Evolutionary conservation across 2,888 invertebrate genomes (phyloP).

Genomic region (Sphaeridia pumilis): DNA sequence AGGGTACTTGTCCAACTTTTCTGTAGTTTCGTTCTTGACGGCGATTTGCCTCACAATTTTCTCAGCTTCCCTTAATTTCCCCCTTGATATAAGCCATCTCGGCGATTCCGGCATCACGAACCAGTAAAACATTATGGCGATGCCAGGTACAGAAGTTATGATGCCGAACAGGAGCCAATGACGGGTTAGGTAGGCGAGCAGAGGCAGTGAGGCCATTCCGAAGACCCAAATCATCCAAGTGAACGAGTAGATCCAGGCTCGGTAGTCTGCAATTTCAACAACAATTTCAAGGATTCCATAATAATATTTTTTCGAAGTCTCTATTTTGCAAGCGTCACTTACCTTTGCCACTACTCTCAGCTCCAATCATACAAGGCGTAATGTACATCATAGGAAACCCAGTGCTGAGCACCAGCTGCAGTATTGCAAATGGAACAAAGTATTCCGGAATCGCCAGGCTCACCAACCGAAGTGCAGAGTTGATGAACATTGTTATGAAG

Average conservation of each 20-base stretch:
- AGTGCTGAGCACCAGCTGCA: slow-evolving; percentile 22
- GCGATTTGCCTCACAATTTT: slow-evolving; percentile 28
- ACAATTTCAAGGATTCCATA: neutral
- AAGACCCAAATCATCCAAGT: slow-evolving; percentile 30
- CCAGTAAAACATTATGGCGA: slow-evolving; percentile 29
- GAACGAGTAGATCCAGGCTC: slow-evolving; percentile 20
- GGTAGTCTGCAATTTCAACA: slow-evolving; percentile 14
- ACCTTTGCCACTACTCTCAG: slow-evolving; percentile 30
- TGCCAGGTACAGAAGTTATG: slow-evolving; percentile 35
- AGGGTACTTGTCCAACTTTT: slow-evolving; percentile 11
- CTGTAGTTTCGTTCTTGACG: slow-evolving; percentile 19
- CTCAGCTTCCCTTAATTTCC: slow-evolving; percentile 23
- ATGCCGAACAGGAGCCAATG: slow-evolving; percentile 37
- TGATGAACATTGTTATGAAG: slow-evolving; percentile 42
- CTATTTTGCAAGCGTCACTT: neutral
- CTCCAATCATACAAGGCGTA: slow-evolving; percentile 20
- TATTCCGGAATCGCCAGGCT: slow-evolving; percentile 21
- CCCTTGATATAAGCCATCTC: slow-evolving; percentile 35
- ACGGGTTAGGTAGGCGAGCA: slow-evolving; percentile 36
- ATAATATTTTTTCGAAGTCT: neutral
- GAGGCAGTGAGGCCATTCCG: slow-evolving; percentile 36
- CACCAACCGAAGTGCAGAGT: slow-evolving; percentile 18
- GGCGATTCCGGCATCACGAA: slow-evolving; percentile 35
- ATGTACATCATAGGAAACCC: slow-evolving; percentile 26
- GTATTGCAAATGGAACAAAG: slow-evolving; percentile 15